Conservation (phyloP, 2,888 invertebrate species). For the Adelphocoris suturalis region DNA sequence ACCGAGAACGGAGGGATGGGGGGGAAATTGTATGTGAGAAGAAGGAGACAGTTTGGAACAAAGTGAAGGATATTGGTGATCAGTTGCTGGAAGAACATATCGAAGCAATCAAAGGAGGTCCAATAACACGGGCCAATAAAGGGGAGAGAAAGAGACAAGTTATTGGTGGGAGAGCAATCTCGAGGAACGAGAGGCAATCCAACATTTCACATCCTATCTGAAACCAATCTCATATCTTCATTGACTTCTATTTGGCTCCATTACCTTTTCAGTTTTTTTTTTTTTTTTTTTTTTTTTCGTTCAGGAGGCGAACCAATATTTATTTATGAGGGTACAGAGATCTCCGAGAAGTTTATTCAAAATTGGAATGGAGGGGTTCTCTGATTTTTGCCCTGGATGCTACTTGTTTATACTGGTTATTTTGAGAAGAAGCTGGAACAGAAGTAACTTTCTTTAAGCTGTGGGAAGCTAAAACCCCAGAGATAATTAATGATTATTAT, state of each 20-base stretch:
- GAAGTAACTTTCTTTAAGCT: too few relatives aligned
- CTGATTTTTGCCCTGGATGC: background rate
- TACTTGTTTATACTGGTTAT: background rate
- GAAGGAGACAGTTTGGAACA: conserved; percentile 58
- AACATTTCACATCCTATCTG: conserved; percentile 70
- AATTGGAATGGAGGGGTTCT: conserved; percentile 46
- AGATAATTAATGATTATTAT: too few relatives aligned
- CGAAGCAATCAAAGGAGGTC: conserved; percentile 68
- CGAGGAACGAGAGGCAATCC: conserved; percentile 62
- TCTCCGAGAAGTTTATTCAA: conserved; percentile 35
- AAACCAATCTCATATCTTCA: conserved; percentile 72
- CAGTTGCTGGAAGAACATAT: conserved; percentile 70
- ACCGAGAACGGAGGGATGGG: background rate
- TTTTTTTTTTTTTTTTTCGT: background rate
- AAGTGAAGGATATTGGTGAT: conserved; percentile 72
- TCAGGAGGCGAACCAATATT: conserved; percentile 59
- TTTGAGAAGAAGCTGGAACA: background rate
- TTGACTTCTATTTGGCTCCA: conserved; percentile 71
- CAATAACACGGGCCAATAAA: conserved; percentile 55
- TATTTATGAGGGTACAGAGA: conserved; percentile 59
- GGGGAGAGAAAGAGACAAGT: conserved; percentile 63
- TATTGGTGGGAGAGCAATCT: conserved; percentile 68
- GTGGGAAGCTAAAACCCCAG: too few relatives aligned
- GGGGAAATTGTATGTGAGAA: conserved; percentile 51
- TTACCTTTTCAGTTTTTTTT: conserved; percentile 49